These are phyloP conservation scores for Frankliniella fusca DNA, from an alignment of 2,888 invertebrate species.

Conservation along the genomic window DNA sequence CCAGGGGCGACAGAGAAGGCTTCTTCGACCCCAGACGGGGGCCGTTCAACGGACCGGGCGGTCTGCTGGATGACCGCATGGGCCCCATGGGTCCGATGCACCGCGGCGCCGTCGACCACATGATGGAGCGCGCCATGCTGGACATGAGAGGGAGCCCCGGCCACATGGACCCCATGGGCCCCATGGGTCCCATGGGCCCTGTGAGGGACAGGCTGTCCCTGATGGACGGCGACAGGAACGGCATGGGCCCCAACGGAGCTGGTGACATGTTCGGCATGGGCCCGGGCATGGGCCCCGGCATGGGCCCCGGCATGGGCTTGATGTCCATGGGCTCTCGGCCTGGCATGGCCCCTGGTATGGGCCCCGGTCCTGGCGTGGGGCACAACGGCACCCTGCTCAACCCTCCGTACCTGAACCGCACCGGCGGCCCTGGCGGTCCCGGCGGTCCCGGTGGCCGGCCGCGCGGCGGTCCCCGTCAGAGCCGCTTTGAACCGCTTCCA, in stretches of 20 bases:
- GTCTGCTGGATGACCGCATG: conserved; percentile 4
- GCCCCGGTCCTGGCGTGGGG: not conserved
- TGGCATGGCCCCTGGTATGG: not conserved
- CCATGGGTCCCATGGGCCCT: conserved; percentile 6
- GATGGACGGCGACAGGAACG: not conserved
- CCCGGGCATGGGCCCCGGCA: not conserved
- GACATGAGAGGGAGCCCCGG: conserved; percentile 35
- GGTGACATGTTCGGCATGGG: not conserved
- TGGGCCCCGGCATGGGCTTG: not conserved
- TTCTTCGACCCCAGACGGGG: conserved; percentile 40
- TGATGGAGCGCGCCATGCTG: not conserved
- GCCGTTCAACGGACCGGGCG: conserved; percentile 28
- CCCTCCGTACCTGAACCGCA: not conserved
- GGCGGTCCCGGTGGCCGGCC: not conserved
- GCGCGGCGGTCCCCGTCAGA: conserved; percentile 35
- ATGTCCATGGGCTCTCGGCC: not conserved
- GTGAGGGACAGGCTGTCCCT: not conserved
- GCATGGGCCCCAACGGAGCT: not conserved
- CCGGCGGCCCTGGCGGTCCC: not conserved
- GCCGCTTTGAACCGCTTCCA: conserved; percentile 37
- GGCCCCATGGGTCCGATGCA: conserved; percentile 6
- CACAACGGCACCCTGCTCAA: not conserved
- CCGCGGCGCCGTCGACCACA: not conserved
- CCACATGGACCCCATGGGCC: not conserved
- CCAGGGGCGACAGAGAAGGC: conserved; percentile 37